These are phyloP conservation scores for Pimpla rufipes DNA, from an alignment of 2,888 invertebrate genomes.

Conservation along the genomic window DNA sequence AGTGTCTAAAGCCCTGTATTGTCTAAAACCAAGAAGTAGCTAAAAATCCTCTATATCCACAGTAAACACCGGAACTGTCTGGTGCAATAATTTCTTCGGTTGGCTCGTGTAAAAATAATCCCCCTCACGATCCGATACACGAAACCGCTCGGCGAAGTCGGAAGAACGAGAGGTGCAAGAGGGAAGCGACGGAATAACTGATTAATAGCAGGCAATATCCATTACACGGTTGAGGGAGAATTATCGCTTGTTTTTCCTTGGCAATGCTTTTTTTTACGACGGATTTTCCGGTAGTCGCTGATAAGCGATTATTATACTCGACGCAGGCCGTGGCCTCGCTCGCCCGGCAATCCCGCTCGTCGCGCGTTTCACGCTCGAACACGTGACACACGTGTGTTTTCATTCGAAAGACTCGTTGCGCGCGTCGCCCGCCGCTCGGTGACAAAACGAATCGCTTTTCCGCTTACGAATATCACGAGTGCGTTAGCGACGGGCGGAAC, in stretches of 20 bases:
- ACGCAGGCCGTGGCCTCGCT: background rate
- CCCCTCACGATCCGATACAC: no score
- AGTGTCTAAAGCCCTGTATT: no score
- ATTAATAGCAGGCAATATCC: conserved; percentile 13
- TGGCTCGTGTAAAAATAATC: no score
- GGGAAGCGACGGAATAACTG: background rate
- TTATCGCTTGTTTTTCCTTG: conserved; percentile 23
- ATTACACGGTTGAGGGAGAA: conserved; percentile 21
- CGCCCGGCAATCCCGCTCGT: background rate
- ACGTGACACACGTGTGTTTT: background rate
- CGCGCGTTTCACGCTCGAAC: background rate
- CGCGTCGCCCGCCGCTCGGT: background rate
- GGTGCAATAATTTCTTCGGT: no score
- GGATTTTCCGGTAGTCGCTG: conserved; percentile 14
- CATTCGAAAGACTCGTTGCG: background rate
- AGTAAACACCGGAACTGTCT: no score
- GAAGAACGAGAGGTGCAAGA: background rate
- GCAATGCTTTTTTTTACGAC: conserved; percentile 25
- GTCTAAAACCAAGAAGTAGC: no score
- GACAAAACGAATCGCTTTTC: conserved; percentile 29
- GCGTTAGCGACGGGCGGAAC: conserved; percentile 10
- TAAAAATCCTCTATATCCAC: no score
- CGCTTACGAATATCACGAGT: conserved; percentile 39
- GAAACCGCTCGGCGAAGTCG: background rate
- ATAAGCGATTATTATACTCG: conserved; percentile 24